A percentile compares a stretch with the other conserved stretches of the same genome.
These are phyloP conservation scores for Lagenorhynchus albirostris DNA, from an alignment of 2,113 vertebrate species.

Conservation along the genomic window DNA sequence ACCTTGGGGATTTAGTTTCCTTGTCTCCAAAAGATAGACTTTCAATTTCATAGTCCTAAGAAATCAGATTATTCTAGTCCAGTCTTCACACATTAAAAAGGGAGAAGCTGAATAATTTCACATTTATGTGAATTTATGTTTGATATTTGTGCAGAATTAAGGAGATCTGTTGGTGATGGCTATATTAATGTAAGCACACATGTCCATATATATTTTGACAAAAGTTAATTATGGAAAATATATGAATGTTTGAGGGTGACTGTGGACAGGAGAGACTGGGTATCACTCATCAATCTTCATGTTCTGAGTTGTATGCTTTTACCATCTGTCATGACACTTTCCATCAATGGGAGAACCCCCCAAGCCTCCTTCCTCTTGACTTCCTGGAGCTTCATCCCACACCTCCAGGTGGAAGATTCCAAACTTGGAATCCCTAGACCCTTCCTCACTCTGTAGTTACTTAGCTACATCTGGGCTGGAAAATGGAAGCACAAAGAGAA, in stretches of 20 bases:
- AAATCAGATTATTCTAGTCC: not conserved
- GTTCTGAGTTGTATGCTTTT: not conserved
- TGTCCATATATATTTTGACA: not conserved
- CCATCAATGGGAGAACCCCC: not conserved
- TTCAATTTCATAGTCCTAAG: not conserved
- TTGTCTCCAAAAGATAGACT: not conserved
- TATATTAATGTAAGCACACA: not conserved
- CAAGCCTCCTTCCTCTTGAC: not conserved
- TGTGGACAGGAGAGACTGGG: not conserved
- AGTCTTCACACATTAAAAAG: not conserved
- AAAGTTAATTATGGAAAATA: not conserved
- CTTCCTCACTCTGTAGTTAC: constrained; percentile 7
- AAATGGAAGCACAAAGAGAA: not conserved
- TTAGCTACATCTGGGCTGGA: not conserved
- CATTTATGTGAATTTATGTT: not conserved
- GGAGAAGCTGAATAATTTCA: not conserved
- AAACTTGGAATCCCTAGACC: not conserved
- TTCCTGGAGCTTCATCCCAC: not conserved
- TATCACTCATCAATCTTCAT: not conserved
- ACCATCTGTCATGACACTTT: not conserved
- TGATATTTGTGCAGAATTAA: not conserved
- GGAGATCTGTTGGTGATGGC: not conserved
- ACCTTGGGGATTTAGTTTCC: not conserved
- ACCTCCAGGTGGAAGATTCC: not conserved
- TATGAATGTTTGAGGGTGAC: not conserved